phyloP scores from a whole-genome alignment of 2,888 invertebrate genomes.

The Mythimna pallens region DNA sequence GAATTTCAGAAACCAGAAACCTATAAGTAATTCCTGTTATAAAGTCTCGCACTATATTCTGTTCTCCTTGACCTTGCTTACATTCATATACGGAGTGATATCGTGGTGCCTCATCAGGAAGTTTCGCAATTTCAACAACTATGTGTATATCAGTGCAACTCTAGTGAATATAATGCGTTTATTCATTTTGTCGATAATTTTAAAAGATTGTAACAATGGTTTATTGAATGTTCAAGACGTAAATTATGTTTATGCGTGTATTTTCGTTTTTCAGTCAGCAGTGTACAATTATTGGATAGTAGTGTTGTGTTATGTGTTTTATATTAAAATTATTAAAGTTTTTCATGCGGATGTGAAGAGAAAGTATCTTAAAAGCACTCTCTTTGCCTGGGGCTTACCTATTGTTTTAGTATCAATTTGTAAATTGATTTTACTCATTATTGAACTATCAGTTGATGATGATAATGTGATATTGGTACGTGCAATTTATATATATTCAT shows the following conservation, averaged over 20 bases:
- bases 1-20: neutral
- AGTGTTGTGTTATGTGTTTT: constrained; percentile 36
- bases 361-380: constrained; percentile 32
- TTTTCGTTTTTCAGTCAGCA: constrained; percentile 7
- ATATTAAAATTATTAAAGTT: constrained; percentile 35
- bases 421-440: constrained; percentile 10
- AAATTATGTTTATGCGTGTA: neutral
- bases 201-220: neutral
- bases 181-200: neutral
- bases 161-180: constrained; percentile 43
- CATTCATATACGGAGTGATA: constrained; percentile 38
- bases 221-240: neutral
- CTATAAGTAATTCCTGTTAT: neutral
- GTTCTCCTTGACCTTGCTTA: neutral
- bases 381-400: constrained; percentile 45
- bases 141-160: constrained; percentile 37
- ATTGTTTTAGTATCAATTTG: neutral
- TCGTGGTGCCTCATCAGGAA: constrained; percentile 36
- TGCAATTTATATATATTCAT: neutral
- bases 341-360: constrained; percentile 8
- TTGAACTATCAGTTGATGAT: neutral
- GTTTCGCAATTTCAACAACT: constrained; percentile 51
- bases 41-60: neutral
- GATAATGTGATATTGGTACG: neutral
- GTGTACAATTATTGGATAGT: constrained; percentile 44